Evolutionary conservation across 1,140 invertebrate species (phyloP), one percentile per base, ranked within the genome.

Genomic region (Micrasema minimum): DNA sequence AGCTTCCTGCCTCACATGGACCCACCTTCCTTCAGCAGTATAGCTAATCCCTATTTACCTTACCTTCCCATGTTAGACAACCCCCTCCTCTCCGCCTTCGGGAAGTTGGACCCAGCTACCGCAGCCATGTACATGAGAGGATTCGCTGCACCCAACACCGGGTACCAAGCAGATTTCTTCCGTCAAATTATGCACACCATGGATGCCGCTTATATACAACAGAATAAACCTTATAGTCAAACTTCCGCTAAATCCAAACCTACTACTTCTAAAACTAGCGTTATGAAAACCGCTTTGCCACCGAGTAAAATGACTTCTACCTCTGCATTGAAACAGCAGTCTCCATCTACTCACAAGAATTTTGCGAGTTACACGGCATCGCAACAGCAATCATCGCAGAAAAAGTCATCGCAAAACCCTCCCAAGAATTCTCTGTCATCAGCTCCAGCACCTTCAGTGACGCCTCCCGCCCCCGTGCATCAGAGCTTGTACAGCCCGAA

Each of bases 361-460:
- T 35, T 66, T n/a, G 12, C 53, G 14, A 46, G 37, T 22, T 46
- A 20, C 22, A 43, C 31, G 14, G 22, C 26, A 7, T 22, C 48
- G 18, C 72, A 73, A 57, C 43, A 16, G 12, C 67, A 73, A 66
- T 61, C 72, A 2, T 53, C 61, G 46, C 61, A 38, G 7, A 64
- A 64, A 31, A 64, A 46, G 11, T 7, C 41, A 1, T 12, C n/a
- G 10, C 59, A 45, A 26, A 64, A 22, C n/a, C 20, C 22, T 26
- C 10, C 20, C 16, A 64, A 16, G 37, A 14, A 14, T 31, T 20
- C 16, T 55, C 20, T 31, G 37, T 20, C 59, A 11, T 20, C 38
- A 23, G 80, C 80, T 1, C 72, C 81, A 11, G 80, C 81, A 1
- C 78, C 81, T 77, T 76, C 79, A 2, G 26, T 31, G 26, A 31